Base-by-base conservation (phyloP, 2,797 vertebrate species). In the Pelochelys cantorii region DNA sequence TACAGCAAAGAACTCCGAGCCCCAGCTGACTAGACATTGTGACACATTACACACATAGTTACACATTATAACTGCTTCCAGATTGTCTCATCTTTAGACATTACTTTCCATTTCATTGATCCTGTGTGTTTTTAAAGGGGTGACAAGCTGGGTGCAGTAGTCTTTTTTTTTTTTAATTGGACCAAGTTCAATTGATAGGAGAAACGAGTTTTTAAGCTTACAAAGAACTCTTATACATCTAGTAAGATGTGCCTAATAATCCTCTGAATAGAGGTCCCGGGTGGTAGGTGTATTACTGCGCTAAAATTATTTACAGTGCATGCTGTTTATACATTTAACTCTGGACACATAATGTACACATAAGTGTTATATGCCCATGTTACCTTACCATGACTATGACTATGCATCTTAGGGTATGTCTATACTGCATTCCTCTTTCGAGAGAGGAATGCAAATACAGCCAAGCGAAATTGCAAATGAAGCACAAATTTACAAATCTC, bases 1-100 rank as follows among this genome's bases (percentile, higher is more conserved):
- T 29, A 71, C 59, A 71, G 53, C 59, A 3, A 74, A 83, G 74
- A 22, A 84, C 60, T 56, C 42, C 42, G 56, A 60, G 55, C 22
- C 31, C 65, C 2, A 3, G 55, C 52, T 60, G 78, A 42, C 34
- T 20, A 13, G 31, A 3, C 11, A 37, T 71, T 54, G n/a, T 48
- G 53, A 81, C 85, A 60, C 1, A 0, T 80, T 59, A 20, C 59
- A 25, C 0, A 0, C 0, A 0, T 31, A 52, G 12, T 79, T 0
- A 0, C 37, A 79, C 57, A 56, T 81, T 1, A 0, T 18, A 10
- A 8, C 3, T 1, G 1, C 79, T 42, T 60, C 52, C 79, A 79
- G 77, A 65, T 92, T 7, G 0, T 57, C 37, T 11, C 85, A 25
- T 80, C 54, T 81, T n/a, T 88, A 4, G 17, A 82, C 60, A 55